Percentiles rank a stretch among this genome's conserved stretches.
Evolutionary conservation across 30 jellyfish, hydroid and myxozoan genomes (phyloP).

Genomic region (Chrysaora quinquecirrha): DNA sequence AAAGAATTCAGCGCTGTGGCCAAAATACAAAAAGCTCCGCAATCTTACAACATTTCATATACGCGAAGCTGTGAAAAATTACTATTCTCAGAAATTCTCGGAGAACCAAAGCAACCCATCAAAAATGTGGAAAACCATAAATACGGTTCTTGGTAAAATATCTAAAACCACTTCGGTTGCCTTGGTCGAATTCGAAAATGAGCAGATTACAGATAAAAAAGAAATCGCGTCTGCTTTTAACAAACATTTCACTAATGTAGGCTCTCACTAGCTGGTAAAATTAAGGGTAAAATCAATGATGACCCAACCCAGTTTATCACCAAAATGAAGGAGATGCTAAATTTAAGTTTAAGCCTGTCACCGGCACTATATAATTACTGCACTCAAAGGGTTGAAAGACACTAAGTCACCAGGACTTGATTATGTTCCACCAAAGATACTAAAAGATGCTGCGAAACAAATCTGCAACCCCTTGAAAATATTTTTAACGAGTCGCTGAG

Average conservation of each 20-base stretch:
- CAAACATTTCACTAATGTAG: slow-evolving; percentile 8
- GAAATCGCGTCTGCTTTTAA: slow-evolving; percentile 39
- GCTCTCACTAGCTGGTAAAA: neutral
- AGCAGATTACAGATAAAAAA: too few relatives aligned
- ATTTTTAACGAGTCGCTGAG: too few relatives aligned
- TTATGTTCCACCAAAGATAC: too few relatives aligned
- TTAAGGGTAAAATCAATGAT: neutral
- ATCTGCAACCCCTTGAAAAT: too few relatives aligned
- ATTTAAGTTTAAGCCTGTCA: slow-evolving; percentile 31
- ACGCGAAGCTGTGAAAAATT: slow-evolving; percentile 42
- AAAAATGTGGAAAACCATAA: too few relatives aligned
- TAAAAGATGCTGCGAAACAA: too few relatives aligned
- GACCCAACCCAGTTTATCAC: neutral
- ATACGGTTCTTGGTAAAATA: slow-evolving; percentile 36
- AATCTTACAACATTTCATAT: slow-evolving; percentile 13
- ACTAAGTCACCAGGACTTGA: slow-evolving; percentile 44
- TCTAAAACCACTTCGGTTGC: slow-evolving; percentile 29
- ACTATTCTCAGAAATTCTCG: slow-evolving; percentile 4
- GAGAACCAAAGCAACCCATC: slow-evolving; percentile 41
- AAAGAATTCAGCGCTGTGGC: neutral
- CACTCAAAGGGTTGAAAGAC: slow-evolving; percentile 40
- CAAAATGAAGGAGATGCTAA: slow-evolving; percentile 14
- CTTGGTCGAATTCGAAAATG: slow-evolving; percentile 20
- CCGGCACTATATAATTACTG: slow-evolving; percentile 31
- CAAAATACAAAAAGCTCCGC: too few relatives aligned